Evolutionary conservation across 2,888 invertebrate genomes (phyloP), one percentile per base, ranked within the genome.

Genomic region (Calephelis perditalis): DNA sequence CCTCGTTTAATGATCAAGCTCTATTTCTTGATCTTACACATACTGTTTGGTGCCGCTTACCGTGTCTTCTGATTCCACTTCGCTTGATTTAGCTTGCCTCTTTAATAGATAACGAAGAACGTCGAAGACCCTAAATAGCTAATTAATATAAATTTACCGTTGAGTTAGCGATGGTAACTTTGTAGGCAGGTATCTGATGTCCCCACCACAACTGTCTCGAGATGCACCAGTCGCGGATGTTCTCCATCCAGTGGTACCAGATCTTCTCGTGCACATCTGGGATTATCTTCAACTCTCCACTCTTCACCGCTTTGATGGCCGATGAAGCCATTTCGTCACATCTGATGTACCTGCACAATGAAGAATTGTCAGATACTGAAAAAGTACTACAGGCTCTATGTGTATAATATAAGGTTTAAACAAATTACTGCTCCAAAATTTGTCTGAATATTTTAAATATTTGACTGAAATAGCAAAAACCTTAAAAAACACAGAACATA

Each of bases 151-250:
- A 40, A 40, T 7, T 57, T 36, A 71, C 71, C 68, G 66, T 62
- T 1, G 12, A 10, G 0, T 64, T 62, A 0, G 76, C 68, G 49
- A 82, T 40, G 0, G 77, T 75, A 55, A 97, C 94, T 75, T 92
- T 94, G 79, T 99, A 99, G 0, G 97, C 98, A 0, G 99, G 99
- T 69, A 99, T 98, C 62, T 97, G 94, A 84, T 99, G 99, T 1
- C 99, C 99, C 99, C 99, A 99, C 99, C 99, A 99, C 61, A 99
- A 91, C 82, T 99, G 99, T 2, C 97, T 92, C 0, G 99, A 99
- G 63, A 99, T 97, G 84, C 99, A 99, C 99, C 99, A 99, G 84
- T 99, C 99, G 5, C 98, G 92, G 69, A 98, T 98, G 75, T 97
- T 97, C 75, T 96, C 96, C 93, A 99, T 95, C 99, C 99, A 99